Evolutionary conservation across 1,140 invertebrate species (phyloP).

Genomic region (Trialeurodes vaporariorum): DNA sequence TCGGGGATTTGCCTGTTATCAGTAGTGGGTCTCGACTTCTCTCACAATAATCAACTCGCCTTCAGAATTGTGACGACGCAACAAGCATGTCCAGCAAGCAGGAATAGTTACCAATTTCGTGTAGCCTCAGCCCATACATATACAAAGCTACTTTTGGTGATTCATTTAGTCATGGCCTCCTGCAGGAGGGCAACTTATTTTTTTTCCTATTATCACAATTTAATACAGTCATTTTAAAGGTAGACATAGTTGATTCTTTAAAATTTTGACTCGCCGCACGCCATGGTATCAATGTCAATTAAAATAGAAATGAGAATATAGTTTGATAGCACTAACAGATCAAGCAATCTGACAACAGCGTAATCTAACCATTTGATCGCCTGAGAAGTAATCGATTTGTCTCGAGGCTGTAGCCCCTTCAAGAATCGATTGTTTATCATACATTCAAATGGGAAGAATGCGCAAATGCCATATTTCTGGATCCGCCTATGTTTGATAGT

Average conservation of each 20-base stretch:
- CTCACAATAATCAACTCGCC: background rate
- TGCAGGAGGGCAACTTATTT: background rate
- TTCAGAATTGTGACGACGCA: background rate
- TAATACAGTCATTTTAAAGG: no score
- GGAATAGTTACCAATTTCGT: background rate
- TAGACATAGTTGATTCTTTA: background rate
- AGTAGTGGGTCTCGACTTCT: background rate
- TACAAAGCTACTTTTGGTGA: background rate
- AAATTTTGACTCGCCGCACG: no score
- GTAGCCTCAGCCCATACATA: background rate
- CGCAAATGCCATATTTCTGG: no score
- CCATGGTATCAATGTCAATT: background rate
- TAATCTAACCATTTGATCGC: no score
- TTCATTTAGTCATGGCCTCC: background rate
- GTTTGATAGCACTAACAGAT: background rate
- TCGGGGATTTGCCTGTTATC: background rate
- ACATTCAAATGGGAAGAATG: no score
- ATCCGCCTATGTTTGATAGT: no score
- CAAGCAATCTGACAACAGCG: background rate
- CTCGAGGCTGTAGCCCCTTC: no score
- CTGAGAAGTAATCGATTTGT: no score
- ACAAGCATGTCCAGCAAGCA: background rate
- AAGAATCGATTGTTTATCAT: no score
- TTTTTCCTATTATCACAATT: background rate
- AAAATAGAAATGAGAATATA: background rate